These are phyloP conservation scores for Sinonovacula constricta DNA, from an alignment of 1,140 invertebrate species.

Conservation along the genomic window DNA sequence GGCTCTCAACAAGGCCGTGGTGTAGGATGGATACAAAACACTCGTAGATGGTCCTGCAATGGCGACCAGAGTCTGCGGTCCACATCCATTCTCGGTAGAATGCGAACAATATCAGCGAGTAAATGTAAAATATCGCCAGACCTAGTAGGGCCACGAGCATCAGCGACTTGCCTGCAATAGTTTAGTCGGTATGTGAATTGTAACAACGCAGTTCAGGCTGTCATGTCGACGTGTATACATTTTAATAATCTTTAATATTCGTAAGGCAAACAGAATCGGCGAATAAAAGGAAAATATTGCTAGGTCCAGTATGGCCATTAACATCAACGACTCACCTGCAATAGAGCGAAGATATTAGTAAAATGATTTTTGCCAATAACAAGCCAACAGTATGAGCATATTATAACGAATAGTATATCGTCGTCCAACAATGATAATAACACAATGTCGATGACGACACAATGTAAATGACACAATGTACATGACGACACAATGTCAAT, in stretches of 20 bases:
- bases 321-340: neutral
- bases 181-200: too few relatives aligned
- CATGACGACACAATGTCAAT: too few relatives aligned
- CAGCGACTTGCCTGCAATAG: too few relatives aligned
- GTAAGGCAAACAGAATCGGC: slow-evolving; percentile 67
- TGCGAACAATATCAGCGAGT: neutral
- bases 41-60: neutral
- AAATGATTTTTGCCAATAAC: too few relatives aligned
- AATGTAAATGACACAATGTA: too few relatives aligned
- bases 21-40: neutral
- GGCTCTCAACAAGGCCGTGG: neutral
- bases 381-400: too few relatives aligned
- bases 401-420: too few relatives aligned
- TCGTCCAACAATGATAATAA: too few relatives aligned
- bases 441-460: too few relatives aligned
- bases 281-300: slow-evolving; percentile 72
- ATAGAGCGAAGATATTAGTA: neutral
- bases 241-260: too few relatives aligned
- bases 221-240: too few relatives aligned
- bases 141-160: neutral
- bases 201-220: too few relatives aligned
- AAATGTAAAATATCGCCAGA: neutral
- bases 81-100: neutral
- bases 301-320: slow-evolving; percentile 57
- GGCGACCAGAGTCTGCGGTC: neutral